A percentile compares a stretch with the other conserved stretches of the same genome.
phyloP scores from a whole-genome alignment of 2,797 vertebrate genomes.

The Babyrousa celebensis region DNA sequence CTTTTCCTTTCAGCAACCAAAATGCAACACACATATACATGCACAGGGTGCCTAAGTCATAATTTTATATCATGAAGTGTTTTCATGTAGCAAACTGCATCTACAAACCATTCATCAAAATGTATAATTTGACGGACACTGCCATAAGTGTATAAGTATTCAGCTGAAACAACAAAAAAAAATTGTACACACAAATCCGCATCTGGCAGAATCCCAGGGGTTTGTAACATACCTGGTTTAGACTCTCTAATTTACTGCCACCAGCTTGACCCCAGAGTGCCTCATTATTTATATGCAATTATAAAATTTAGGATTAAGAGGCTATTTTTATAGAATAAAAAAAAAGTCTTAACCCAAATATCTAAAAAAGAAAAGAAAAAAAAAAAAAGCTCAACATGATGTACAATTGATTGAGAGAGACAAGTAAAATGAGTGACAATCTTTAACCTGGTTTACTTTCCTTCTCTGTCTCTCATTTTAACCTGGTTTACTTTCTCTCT shows the following conservation, averaged over 20 bases:
- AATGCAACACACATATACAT: background rate
- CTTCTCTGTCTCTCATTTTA: background rate
- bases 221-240: background rate
- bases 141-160: background rate
- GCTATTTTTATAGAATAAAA: background rate
- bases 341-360: background rate
- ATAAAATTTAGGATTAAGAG: background rate
- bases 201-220: background rate
- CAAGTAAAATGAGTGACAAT: background rate
- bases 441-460: background rate
- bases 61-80: background rate
- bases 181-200: background rate
- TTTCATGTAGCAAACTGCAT: background rate
- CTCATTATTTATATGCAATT: slow-evolving; percentile 60
- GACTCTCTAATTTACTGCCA: background rate
- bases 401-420: background rate
- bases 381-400: no score
- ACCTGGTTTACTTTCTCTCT: background rate
- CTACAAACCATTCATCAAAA: background rate
- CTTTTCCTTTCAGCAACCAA: background rate
- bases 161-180: background rate
- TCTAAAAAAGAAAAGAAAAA: background rate
- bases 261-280: background rate
- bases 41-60: background rate
- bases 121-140: background rate